phyloP scores from a whole-genome alignment of 2,797 vertebrate species.

The Buceros bicornis region DNA sequence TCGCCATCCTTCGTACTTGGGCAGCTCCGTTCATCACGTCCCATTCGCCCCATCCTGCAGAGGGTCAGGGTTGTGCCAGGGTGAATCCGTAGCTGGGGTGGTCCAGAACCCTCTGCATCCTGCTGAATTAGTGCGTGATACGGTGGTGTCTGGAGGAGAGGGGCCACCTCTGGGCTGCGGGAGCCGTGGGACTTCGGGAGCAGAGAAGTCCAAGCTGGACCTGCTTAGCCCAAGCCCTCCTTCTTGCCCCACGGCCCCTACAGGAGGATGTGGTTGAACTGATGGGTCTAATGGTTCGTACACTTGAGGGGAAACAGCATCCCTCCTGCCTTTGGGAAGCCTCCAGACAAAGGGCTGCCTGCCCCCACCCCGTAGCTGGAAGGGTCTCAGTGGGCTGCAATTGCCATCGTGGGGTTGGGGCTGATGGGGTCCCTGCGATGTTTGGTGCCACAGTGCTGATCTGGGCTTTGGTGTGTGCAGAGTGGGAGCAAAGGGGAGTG shows the following conservation, averaged over 20 bases:
- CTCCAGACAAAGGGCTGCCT: neutral
- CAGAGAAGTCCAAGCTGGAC: neutral
- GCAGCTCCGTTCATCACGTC: neutral
- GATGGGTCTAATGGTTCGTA: accelerated
- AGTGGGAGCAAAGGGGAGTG: accelerated
- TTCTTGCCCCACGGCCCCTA: accelerated
- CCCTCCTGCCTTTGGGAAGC: neutral
- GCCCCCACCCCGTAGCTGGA: accelerated
- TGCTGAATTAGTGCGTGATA: neutral
- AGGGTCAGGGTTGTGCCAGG: neutral
- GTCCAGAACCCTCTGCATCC: neutral
- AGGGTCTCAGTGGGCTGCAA: neutral
- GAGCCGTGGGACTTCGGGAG: neutral
- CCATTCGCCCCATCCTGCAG: accelerated
- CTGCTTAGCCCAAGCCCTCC: neutral
- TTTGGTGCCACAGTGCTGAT: neutral
- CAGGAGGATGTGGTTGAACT: accelerated
- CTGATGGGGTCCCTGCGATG: neutral
- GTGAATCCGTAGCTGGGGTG: neutral
- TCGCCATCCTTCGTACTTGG: accelerated
- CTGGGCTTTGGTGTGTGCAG: accelerated
- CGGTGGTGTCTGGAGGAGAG: accelerated
- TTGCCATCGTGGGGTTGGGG: accelerated
- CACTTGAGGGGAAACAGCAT: neutral
- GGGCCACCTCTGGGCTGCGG: accelerated